These are phyloP conservation scores for Phaonia tiefii DNA, from an alignment of 2,888 invertebrate species.

Conservation along the genomic window DNA sequence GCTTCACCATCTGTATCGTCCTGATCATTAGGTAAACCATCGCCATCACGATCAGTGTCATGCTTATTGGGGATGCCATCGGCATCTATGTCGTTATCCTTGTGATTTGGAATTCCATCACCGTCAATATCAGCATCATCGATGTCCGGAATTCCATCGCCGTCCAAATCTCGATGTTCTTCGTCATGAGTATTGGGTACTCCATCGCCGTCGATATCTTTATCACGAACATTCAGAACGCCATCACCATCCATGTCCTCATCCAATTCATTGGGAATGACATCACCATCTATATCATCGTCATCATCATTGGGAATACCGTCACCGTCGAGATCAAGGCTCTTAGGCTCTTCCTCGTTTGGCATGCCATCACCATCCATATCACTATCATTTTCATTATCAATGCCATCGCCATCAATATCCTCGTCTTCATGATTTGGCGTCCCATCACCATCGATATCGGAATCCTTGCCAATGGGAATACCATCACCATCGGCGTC, in stretches of 20 bases:
- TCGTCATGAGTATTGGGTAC: conserved; percentile 80
- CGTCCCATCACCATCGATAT: conserved; percentile 78
- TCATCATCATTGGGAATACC: conserved; percentile 74
- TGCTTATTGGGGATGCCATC: conserved; percentile 71
- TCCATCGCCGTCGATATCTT: conserved; percentile 80
- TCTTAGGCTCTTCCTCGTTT: conserved; percentile 67
- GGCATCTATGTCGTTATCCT: conserved; percentile 72
- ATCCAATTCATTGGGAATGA: conserved; percentile 72
- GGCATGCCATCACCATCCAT: conserved; percentile 69
- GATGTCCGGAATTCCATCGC: conserved; percentile 78
- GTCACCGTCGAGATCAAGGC: conserved; percentile 68
- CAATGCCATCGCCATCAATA: conserved; percentile 68
- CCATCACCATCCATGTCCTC: conserved; percentile 71
- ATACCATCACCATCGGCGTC: conserved; percentile 78
- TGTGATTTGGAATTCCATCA: conserved; percentile 80
- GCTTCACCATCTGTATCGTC: conserved; percentile 70
- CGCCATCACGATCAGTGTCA: conserved; percentile 75
- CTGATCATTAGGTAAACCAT: conserved; percentile 70
- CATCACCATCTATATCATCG: conserved; percentile 73
- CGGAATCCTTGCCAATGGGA: conserved; percentile 76
- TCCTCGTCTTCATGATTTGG: conserved; percentile 71
- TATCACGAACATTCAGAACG: conserved; percentile 67
- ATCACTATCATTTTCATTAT: conserved; percentile 66
- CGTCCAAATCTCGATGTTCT: conserved; percentile 69
- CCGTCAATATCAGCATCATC: conserved; percentile 70